Conservation (phyloP, 2,888 invertebrate species). For the Epistrophe grossulariae region DNA sequence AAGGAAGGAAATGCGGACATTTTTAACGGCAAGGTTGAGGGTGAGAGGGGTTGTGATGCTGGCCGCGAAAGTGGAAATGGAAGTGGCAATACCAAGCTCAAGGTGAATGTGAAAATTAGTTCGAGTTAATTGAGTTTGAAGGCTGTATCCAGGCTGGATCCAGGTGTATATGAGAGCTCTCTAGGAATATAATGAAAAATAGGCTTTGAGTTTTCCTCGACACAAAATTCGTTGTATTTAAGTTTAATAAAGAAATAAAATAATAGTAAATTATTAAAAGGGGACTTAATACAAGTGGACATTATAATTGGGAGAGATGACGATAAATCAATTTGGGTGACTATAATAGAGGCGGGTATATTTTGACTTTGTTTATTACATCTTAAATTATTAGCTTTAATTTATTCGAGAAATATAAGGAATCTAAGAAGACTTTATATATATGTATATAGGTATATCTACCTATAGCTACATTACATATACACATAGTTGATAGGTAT, state of each 20-base stretch:
- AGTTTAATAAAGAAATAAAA: slow-evolving; percentile 8
- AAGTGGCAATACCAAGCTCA: background rate
- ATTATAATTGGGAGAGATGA: slow-evolving; percentile 8
- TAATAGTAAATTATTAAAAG: slow-evolving; percentile 4
- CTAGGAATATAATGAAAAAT: slow-evolving; percentile 1
- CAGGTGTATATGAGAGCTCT: background rate
- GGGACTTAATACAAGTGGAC: slow-evolving; percentile 17
- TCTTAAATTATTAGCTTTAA: slow-evolving; percentile 6
- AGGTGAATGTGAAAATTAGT: slow-evolving; percentile 29
- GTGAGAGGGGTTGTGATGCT: too few species aligned
- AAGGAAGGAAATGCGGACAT: slow-evolving; percentile 23
- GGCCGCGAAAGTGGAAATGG: background rate
- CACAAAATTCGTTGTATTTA: background rate
- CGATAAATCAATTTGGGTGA: slow-evolving; percentile 20
- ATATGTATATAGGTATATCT: too few species aligned
- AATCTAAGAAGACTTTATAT: background rate
- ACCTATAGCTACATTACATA: background rate
- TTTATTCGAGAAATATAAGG: background rate
- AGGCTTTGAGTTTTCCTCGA: background rate
- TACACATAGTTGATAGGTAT: background rate
- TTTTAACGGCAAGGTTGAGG: background rate
- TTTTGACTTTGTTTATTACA: slow-evolving; percentile 6
- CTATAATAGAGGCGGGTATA: background rate
- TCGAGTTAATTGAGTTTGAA: slow-evolving; percentile 45
- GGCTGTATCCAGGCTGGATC: background rate